Percentiles rank a stretch among this genome's conserved stretches.
These are phyloP conservation scores for Novumbra hubbsi DNA, from an alignment of 2,797 vertebrate species.

Conservation along the genomic window DNA sequence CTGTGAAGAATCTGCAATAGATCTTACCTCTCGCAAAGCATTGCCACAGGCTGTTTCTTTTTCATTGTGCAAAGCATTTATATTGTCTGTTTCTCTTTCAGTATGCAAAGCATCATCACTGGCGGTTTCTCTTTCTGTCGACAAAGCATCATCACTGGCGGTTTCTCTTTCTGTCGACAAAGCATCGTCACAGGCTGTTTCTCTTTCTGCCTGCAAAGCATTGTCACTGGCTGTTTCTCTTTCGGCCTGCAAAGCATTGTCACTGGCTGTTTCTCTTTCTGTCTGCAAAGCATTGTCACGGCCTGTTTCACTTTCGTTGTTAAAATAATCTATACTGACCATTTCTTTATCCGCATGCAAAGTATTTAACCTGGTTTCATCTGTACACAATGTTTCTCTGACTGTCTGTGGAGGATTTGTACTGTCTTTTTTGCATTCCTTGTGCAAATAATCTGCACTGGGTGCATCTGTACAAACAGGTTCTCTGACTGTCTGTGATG, in stretches of 20 bases:
- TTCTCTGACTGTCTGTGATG: neutral
- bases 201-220: neutral
- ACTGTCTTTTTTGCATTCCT: neutral
- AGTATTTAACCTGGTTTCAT: neutral
- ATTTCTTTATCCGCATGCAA: neutral
- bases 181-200: neutral
- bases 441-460: neutral
- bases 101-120: neutral
- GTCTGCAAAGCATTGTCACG: neutral
- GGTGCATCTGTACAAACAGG: neutral
- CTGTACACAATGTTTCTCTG: neutral
- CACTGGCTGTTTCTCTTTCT: too few species aligned
- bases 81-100: neutral
- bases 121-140: too few species aligned
- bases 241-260: neutral
- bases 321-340: neutral
- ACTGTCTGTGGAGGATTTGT: neutral
- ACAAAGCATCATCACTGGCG: neutral
- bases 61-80: neutral
- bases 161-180: neutral
- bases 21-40: neutral
- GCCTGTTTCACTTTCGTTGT: neutral
- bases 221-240: neutral
- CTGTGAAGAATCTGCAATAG: neutral
- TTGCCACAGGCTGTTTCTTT: neutral